Evolutionary conservation across 1,140 invertebrate species (phyloP), one percentile per base, ranked within the genome.

Genomic region (Stegodyphus dumicola): DNA sequence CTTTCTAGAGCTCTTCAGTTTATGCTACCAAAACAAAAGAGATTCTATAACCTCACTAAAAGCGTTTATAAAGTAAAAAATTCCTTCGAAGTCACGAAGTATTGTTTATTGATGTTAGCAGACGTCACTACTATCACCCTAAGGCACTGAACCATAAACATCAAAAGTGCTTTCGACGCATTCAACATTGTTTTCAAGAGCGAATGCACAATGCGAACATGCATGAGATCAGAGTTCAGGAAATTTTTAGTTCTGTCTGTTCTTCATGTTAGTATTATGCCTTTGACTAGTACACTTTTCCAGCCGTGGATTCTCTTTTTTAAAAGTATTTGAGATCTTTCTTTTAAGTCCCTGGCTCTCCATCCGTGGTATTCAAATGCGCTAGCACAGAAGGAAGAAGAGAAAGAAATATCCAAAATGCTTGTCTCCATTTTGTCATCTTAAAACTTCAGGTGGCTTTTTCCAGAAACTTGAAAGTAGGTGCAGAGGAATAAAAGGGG

Each of bases 371-470:
- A 66, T 48, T 15, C 49, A 6, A 9, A 9, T 60, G 56, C 56
- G 9, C 56, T 60, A 11, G 33, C 33, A 33, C 33, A 33, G 33
- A 33, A 33, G 33, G 74, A 76, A 13, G 74, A 52, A 76, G 49
- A 33, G 9, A 54, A 74, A 52, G 51, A 13, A 53, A 76, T 64
- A 76, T 64, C 60, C 52, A 79, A 69, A 79, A 69, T 79, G 52
- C 77, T 79, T 79, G 77, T 79, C 77, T 79, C 77, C 77, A 69
- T 79, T 79, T 79, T 79, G 77, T 79, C 77, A 66, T 69, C 17
- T 17, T 52, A n/a, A 71, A 71, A 71, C 33, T 33, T 33, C 33
- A 33, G 33, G 33, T 51, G 33, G 48, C 49, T 71, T 71, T 71
- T 71, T 71, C 56, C 9, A 60, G 56, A 15, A 60, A 60, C 33